Evolutionary conservation across 35 echinoderm and acorn worm genomes (phyloP), one percentile per base, ranked within the genome.

Genomic region (Anneissia japonica): DNA sequence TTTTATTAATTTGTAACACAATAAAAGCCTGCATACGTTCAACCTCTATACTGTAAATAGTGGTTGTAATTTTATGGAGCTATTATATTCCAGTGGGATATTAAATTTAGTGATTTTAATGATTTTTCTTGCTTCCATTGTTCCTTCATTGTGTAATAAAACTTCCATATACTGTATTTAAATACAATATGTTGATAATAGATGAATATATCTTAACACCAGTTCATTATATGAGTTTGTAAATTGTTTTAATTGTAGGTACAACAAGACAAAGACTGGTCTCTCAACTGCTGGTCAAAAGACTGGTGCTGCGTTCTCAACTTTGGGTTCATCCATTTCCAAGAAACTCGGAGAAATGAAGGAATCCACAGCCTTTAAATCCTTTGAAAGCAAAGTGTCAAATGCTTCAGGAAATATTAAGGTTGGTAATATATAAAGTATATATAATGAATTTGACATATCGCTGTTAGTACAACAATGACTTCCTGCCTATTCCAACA

Each of bases 231-330:
- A 14, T 14, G 19, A 77, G 11, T 32, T 14, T 13, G 33, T 77
- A 11, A 32, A 32, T 31, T 32, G 32, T 31, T 32, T 33, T 19
- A 79, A 19, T 34, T 76, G 0, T 84, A 98, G 95, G 21, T 98
- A 91, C 76, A 98, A 88, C 95, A 98, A 93, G 92, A 93, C 95
- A 33, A 98, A 98, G 82, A 89, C 81, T 14, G 95, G 95, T 32
- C 74, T 98, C 11, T 82, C 85, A 77, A 79, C 90, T 19, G 95
- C 91, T 17, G 86, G 95, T 33, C 95, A 98, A 80, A 98, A 98
- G 89, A 98, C 95, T 0, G 91, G 91, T 31, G 89, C 95, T 45
- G 95, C 95, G 2, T 98, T 98, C 83, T 84, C 89, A 7, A 81
- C 89, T 34, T 94, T 97, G 21, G 95, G 95, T 33, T 86, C 92